phyloP scores from a whole-genome alignment of 2,888 invertebrate genomes.

The Diaperis boleti region DNA sequence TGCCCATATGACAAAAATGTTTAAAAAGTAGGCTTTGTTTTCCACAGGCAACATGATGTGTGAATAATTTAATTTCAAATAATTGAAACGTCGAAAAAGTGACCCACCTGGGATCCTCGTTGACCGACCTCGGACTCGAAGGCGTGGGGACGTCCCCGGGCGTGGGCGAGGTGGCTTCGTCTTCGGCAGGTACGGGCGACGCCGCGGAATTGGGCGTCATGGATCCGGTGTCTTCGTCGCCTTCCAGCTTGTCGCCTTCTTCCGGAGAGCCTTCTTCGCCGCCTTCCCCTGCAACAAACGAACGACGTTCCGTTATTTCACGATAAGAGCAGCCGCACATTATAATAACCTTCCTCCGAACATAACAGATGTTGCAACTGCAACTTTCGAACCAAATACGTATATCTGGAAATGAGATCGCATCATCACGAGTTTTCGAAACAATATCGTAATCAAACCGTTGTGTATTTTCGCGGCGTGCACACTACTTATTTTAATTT shows the following conservation, averaged over 20 bases:
- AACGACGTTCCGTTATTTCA: conserved; percentile 24
- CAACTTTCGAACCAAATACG: conserved; percentile 37
- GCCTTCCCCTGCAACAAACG: conserved; percentile 69
- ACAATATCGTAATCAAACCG: conserved; percentile 44
- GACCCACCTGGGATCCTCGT: conserved; percentile 55
- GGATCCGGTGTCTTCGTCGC: conserved; percentile 66
- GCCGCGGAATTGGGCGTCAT: conserved; percentile 65
- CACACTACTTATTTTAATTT: conserved; percentile 52
- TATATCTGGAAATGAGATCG: conserved; percentile 47
- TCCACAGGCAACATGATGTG: no score
- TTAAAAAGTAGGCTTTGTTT: no score
- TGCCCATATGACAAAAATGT: no score
- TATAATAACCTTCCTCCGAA: conserved; percentile 39
- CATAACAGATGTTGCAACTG: conserved; percentile 40
- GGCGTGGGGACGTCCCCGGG: conserved; percentile 62
- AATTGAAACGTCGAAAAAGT: not conserved
- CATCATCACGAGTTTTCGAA: conserved; percentile 45
- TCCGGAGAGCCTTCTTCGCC: conserved; percentile 67
- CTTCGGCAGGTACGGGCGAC: conserved; percentile 63
- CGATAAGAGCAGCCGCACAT: conserved; percentile 29
- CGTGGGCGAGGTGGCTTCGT: conserved; percentile 62
- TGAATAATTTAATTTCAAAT: no score
- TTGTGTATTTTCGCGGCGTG: conserved; percentile 37
- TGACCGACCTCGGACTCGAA: conserved; percentile 60
- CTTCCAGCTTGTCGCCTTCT: conserved; percentile 65